Evolutionary conservation across 2,113 vertebrate genomes (phyloP), one percentile per base, ranked within the genome.

Genomic region (Pelecanoides urinatrix): DNA sequence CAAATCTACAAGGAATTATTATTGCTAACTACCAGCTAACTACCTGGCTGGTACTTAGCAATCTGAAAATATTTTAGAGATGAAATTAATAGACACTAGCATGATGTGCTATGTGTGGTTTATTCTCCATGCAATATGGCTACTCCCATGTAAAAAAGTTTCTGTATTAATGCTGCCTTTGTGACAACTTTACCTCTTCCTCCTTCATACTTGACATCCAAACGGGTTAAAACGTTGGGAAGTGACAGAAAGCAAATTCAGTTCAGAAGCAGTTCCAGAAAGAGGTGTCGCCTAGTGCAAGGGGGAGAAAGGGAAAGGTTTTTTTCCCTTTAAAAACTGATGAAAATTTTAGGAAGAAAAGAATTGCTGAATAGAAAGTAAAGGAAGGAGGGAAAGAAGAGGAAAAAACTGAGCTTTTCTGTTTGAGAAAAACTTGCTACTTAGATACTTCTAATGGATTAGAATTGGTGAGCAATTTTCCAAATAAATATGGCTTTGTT

Each of bases 1-100:
- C 97, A 98, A 97, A 97, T 98, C 96, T 98, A 90, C 84, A 97
- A 96, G 94, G 92, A 97, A 94, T 95, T 95, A n/a, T 58, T 97
- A 36, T 50, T 74, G 11, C 73, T 97, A 94, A 42, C 94, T 97
- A 91, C 94, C 38, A 12, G 88, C 87, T 97, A 94, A 58, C 94
- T 96, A 95, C 88, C 34, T 27, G 92, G 71, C 95, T 93, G 55
- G 71, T 95, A 95, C 95, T 94, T 97, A 97, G 72, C 86, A 97
- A 79, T 96, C 90, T 89, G 74, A 91, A 95, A 95, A 86, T 94
- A 94, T 84, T 96, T 76, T 91, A 23, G 70, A 97, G 88, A 96
- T 95, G 67, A 91, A 96, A 94, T 53, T 93, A 94, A 94, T 90
- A 95, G 94, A 77, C 75, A 83, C 6, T 44, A 93, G 18, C 68